Conservation (phyloP, 1,140 invertebrate genomes). For the Mya arenaria region DNA sequence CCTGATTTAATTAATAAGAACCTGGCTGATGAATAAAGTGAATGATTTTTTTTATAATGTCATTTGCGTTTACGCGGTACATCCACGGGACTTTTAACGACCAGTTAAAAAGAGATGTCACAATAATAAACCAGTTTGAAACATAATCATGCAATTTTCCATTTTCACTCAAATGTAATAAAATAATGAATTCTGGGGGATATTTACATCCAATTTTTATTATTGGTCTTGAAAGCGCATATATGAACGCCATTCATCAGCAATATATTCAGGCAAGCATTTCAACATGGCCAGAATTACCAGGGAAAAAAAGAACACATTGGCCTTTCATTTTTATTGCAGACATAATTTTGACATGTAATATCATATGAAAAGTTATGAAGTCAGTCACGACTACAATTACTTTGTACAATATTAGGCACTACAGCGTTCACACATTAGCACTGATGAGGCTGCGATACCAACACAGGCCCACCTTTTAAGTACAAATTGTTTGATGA, state of each 20-base stretch:
- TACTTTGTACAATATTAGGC: no score
- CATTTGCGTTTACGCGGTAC: not conserved
- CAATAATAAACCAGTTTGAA: not conserved
- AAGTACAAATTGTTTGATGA: no score
- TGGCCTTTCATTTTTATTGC: no score
- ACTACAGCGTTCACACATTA: no score
- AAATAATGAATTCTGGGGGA: no score
- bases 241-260: not conserved
- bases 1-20: conserved; percentile 3
- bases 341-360: no score
- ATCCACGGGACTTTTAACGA: not conserved
- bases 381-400: no score
- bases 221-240: not conserved
- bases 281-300: not conserved
- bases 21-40: not conserved
- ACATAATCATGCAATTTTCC: not conserved
- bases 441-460: no score
- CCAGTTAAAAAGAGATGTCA: not conserved
- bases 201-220: not conserved
- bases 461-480: no score
- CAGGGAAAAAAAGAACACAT: no score
- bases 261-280: not conserved
- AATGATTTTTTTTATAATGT: conserved; percentile 6
- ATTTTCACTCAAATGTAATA: no score
- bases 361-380: no score